Evolutionary conservation across 2,888 invertebrate species (phyloP).

Genomic region (Tuberolachnus salignus): DNA sequence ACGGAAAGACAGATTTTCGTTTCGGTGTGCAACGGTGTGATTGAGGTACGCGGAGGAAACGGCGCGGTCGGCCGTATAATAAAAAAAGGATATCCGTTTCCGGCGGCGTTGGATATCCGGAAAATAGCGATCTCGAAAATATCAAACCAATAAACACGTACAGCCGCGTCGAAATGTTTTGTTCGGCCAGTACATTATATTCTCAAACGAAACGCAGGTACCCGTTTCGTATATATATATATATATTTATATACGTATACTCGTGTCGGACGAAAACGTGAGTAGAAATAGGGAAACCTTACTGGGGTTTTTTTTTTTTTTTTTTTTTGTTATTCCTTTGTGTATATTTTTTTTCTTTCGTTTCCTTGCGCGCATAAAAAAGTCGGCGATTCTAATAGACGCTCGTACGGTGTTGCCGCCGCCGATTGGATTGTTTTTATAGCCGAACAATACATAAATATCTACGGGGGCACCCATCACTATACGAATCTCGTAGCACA

Average conservation of each 20-base stretch:
- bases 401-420: constrained; percentile 5
- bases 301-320: too few relatives aligned
- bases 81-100: constrained; percentile 47
- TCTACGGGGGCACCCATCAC: neutral
- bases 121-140: constrained; percentile 30
- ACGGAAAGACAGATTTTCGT: neutral
- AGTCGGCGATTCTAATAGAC: constrained; percentile 30
- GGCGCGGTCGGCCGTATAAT: neutral
- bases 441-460: neutral
- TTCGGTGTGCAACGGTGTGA: neutral
- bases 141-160: constrained; percentile 51
- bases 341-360: too few relatives aligned
- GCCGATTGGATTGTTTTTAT: too few relatives aligned
- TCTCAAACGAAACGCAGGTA: constrained; percentile 6
- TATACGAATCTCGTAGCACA: neutral
- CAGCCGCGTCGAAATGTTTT: constrained; percentile 32
- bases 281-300: neutral
- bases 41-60: neutral
- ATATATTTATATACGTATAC: too few relatives aligned
- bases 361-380: constrained; percentile 7
- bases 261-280: constrained; percentile 11
- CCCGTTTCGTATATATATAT: too few relatives aligned
- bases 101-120: constrained; percentile 31
- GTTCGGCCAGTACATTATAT: constrained; percentile 23
- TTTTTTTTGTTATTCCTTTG: too few relatives aligned